phyloP scores from a whole-genome alignment of 1,140 invertebrate species.

The Anthonomus grandis region DNA sequence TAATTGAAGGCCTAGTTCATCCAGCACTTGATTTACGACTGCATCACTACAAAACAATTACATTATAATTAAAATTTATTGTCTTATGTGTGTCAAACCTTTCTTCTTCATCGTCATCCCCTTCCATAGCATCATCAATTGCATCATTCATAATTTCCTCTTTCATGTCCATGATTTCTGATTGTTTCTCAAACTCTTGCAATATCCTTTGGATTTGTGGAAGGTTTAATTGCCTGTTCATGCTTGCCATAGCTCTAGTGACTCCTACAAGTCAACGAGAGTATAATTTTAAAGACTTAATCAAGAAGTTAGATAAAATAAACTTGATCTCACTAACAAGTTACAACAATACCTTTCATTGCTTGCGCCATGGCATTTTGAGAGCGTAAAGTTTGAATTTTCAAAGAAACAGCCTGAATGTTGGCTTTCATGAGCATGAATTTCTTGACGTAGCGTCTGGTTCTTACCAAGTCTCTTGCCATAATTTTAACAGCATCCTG shows the following conservation, averaged over 20 bases:
- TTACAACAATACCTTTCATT: slow-evolving; percentile 75
- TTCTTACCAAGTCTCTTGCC: slow-evolving; percentile 98
- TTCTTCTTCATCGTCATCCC: slow-evolving; percentile 97
- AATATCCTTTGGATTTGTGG: slow-evolving; percentile 99
- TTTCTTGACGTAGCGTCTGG: slow-evolving; percentile 93
- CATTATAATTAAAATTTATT: neutral
- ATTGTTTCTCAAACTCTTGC: slow-evolving; percentile 99
- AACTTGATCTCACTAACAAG: no score
- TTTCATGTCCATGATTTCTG: slow-evolving; percentile 99
- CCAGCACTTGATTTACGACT: slow-evolving; percentile 90
- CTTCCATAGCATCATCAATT: slow-evolving; percentile 99
- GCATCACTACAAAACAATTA: slow-evolving; percentile 63
- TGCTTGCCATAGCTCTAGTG: slow-evolving; percentile 96
- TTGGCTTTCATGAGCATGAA: slow-evolving; percentile 99
- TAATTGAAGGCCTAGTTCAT: slow-evolving; percentile 94
- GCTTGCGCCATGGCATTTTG: slow-evolving; percentile 99
- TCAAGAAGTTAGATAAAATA: neutral
- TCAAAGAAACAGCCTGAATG: slow-evolving; percentile 97
- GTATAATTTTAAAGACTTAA: neutral
- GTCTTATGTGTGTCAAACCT: slow-evolving; percentile 56
- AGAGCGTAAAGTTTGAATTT: slow-evolving; percentile 96
- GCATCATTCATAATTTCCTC: slow-evolving; percentile 99
- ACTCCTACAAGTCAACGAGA: slow-evolving; percentile 59
- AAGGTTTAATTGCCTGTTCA: slow-evolving; percentile 97
- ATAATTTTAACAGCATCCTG: slow-evolving; percentile 99